These are phyloP conservation scores for Ennomos quercinarius DNA, from an alignment of 2,888 invertebrate species.

Conservation along the genomic window DNA sequence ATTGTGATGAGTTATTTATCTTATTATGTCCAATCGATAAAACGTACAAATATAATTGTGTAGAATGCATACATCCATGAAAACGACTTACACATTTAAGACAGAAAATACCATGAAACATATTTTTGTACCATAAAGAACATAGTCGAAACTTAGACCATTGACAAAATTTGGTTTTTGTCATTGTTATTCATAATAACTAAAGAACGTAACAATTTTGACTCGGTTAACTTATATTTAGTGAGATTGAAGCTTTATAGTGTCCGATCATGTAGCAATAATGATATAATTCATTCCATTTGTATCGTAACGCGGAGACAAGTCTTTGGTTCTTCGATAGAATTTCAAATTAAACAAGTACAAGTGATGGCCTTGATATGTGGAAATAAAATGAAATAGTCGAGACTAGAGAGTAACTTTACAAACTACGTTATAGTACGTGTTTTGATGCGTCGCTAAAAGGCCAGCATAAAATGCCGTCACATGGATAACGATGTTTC, in stretches of 20 bases:
- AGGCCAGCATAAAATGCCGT: conserved; percentile 73
- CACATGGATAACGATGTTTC: conserved; percentile 65
- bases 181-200: conserved; percentile 46
- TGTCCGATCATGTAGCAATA: conserved; percentile 60
- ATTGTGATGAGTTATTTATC: conserved; percentile 73
- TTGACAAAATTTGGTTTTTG: conserved; percentile 65
- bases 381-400: conserved; percentile 65
- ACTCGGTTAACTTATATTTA: conserved; percentile 57
- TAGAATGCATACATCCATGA: conserved; percentile 66
- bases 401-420: conserved; percentile 53
- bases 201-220: conserved; percentile 45
- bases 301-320: conserved; percentile 55
- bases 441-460: conserved; percentile 69
- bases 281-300: conserved; percentile 71
- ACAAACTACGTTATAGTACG: conserved; percentile 55
- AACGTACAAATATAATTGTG: conserved; percentile 81
- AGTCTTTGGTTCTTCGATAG: conserved; percentile 53
- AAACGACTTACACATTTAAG: conserved; percentile 51
- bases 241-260: conserved; percentile 70
- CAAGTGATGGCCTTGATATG: conserved; percentile 79
- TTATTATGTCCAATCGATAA: conserved; percentile 73
- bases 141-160: conserved; percentile 70
- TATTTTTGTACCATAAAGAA: conserved; percentile 80
- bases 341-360: conserved; percentile 71
- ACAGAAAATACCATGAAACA: conserved; percentile 50